These are phyloP conservation scores for Scolopax mira DNA, from an alignment of 2,113 vertebrate genomes.

Conservation along the genomic window DNA sequence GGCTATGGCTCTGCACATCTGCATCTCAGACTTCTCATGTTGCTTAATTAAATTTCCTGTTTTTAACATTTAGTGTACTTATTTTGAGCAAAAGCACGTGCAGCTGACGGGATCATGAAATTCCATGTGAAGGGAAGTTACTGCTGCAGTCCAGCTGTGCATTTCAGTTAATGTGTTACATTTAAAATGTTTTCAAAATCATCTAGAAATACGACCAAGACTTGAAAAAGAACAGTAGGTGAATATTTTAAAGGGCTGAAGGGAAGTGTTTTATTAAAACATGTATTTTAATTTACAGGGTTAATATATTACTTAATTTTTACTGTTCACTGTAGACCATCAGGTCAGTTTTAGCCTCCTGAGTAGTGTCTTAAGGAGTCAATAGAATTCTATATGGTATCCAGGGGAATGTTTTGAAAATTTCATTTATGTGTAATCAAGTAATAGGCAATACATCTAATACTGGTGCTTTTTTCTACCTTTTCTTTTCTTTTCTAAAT, in stretches of 20 bases:
- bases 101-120: not conserved
- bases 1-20: not conserved
- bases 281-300: not conserved
- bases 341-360: not conserved
- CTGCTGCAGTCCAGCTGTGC: not conserved
- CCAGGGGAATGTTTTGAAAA: not conserved
- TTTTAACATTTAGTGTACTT: not conserved
- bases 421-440: not conserved
- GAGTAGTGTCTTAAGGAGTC: not conserved
- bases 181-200: not conserved
- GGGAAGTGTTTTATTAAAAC: not conserved
- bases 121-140: not conserved
- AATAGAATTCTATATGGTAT: not conserved
- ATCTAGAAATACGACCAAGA: not conserved
- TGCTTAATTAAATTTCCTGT: not conserved
- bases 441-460: not conserved
- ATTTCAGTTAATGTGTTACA: not conserved
- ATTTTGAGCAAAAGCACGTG: not conserved
- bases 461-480: slow-evolving; percentile 10
- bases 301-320: not conserved
- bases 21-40: not conserved
- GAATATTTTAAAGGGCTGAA: not conserved
- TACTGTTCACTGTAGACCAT: not conserved
- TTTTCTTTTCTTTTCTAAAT: not conserved
- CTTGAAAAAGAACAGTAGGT: not conserved